A percentile compares a stretch with the other conserved stretches of the same genome.
Conservation (phyloP, 2,113 vertebrate species). For the Nipponia nippon region DNA sequence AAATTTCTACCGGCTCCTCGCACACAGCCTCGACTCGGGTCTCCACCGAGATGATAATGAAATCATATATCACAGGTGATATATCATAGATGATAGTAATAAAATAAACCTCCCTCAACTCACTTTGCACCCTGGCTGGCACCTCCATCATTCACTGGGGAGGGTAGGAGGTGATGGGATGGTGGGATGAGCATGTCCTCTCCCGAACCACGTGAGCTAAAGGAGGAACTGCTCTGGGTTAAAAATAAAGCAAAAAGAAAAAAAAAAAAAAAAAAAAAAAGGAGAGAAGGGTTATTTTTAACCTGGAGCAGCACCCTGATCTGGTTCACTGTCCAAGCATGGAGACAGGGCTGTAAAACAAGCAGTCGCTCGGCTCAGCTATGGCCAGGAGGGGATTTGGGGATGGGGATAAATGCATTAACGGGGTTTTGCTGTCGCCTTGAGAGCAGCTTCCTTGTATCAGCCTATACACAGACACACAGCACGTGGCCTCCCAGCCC, state of each 20-base stretch:
- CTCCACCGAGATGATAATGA: accelerated
- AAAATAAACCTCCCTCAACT: neutral
- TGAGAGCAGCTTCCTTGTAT: neutral
- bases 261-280: no score
- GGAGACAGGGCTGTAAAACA: neutral
- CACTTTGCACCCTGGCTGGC: accelerated
- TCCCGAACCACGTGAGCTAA: neutral
- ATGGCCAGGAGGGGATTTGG: neutral
- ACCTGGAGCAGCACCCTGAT: neutral
- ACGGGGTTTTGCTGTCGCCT: accelerated
- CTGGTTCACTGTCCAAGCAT: neutral
- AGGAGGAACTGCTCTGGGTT: neutral
- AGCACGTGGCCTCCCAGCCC: neutral
- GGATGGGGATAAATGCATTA: neutral
- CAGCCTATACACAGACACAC: neutral
- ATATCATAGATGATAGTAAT: accelerated
- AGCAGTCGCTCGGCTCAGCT: neutral
- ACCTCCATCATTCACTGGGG: neutral
- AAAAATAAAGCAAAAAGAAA: neutral
- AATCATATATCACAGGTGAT: accelerated
- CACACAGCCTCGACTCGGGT: accelerated
- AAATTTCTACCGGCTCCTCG: neutral
- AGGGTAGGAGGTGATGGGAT: neutral
- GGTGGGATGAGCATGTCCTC: neutral
- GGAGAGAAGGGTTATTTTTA: slow-evolving; percentile 23